These are phyloP conservation scores for Drosophila niveifrons DNA, from an alignment of 2,888 invertebrate species.

Conservation along the genomic window DNA sequence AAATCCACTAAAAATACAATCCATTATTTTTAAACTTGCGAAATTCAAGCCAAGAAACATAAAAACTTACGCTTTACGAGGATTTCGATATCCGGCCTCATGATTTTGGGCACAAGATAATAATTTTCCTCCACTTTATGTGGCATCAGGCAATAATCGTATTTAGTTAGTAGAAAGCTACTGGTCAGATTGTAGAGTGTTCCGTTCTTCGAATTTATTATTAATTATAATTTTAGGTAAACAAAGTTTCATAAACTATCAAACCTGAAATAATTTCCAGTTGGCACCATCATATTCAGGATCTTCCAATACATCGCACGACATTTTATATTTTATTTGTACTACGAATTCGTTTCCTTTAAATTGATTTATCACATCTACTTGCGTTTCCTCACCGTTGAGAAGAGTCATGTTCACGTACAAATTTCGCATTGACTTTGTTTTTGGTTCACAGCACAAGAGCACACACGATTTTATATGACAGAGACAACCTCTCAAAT, in stretches of 20 bases:
- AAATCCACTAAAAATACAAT: constrained; percentile 87
- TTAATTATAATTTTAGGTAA: background rate
- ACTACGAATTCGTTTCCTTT: constrained; percentile 1
- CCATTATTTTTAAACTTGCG: background rate
- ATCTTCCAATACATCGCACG: constrained; percentile 22
- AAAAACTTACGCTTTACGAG: background rate
- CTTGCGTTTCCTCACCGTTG: background rate
- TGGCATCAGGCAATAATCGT: constrained; percentile 20
- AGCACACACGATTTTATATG: constrained; percentile 74
- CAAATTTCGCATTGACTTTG: background rate
- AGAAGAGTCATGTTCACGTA: constrained; percentile 16
- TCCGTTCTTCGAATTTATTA: constrained; percentile 10
- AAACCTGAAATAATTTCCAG: constrained; percentile 46
- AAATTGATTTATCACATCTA: background rate
- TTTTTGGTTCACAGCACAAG: constrained; percentile 61
- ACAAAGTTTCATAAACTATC: background rate
- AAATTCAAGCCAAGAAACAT: background rate
- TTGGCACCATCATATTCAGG: background rate
- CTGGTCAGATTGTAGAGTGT: background rate
- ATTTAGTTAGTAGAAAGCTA: background rate
- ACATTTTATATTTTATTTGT: background rate
- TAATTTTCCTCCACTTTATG: background rate
- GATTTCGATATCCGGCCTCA: background rate
- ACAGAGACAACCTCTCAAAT: constrained; percentile 71
- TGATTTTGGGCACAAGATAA: background rate